Conservation (phyloP, 2,888 invertebrate genomes). For the Epistrophe grossulariae region DNA sequence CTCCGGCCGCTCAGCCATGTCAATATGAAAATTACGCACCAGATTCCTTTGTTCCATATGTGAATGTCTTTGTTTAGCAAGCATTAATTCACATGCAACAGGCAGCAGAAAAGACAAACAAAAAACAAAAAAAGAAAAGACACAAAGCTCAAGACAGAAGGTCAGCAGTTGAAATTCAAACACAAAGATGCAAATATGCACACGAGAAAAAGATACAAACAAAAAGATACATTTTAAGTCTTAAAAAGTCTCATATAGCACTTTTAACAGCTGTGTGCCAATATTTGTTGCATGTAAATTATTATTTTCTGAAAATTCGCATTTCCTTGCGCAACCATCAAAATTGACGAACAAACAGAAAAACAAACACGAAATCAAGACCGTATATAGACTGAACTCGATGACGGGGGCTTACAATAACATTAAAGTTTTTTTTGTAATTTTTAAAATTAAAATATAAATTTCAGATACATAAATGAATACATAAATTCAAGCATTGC, state of each 20-base stretch:
- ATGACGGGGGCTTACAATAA: not conserved
- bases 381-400: not conserved
- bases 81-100: constrained; percentile 32
- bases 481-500: too few relatives aligned
- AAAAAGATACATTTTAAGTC: constrained; percentile 14
- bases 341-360: constrained; percentile 13
- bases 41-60: constrained; percentile 33
- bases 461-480: too few relatives aligned
- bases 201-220: constrained; percentile 1
- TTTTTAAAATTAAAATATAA: too few relatives aligned
- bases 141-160: constrained; percentile 47
- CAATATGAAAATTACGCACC: constrained; percentile 65
- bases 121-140: constrained; percentile 2
- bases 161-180: constrained; percentile 58
- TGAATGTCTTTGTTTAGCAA: constrained; percentile 29
- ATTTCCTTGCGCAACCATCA: constrained; percentile 70
- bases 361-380: constrained; percentile 20
- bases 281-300: constrained; percentile 46
- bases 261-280: constrained; percentile 51
- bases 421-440: not conserved
- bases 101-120: not conserved
- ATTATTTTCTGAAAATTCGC: constrained; percentile 65
- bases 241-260: constrained; percentile 42
- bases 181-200: constrained; percentile 19
- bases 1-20: constrained; percentile 18